A percentile compares a stretch with the other conserved stretches of the same genome.
Evolutionary conservation across 2,888 invertebrate genomes (phyloP).

Genomic region (Chalcosyrphus nemorum): DNA sequence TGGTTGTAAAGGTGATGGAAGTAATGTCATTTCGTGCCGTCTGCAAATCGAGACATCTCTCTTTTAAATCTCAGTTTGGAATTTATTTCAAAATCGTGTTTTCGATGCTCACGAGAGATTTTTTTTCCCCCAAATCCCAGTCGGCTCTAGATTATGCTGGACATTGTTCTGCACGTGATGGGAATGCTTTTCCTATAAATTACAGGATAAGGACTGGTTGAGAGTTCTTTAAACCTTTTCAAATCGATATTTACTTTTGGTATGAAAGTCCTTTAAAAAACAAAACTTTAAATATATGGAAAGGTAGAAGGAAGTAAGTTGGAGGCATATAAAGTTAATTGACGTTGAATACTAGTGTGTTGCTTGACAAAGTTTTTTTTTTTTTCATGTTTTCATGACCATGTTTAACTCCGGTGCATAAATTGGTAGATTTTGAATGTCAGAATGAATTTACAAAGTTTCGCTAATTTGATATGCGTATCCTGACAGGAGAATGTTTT

Average conservation of each 20-base stretch:
- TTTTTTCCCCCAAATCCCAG: neutral
- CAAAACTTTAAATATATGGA: neutral
- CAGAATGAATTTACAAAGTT: neutral
- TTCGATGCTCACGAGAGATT: neutral
- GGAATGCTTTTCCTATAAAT: slow-evolving; percentile 7
- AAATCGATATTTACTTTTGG: neutral
- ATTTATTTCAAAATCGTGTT: slow-evolving; percentile 24
- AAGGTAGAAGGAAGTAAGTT: neutral
- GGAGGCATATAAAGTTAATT: neutral
- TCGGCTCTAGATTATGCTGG: slow-evolving; percentile 18
- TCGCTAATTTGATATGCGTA: too few relatives aligned
- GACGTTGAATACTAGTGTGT: neutral
- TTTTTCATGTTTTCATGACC: neutral
- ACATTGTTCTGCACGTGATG: slow-evolving; percentile 25
- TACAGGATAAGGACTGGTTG: neutral
- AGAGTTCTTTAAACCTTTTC: neutral
- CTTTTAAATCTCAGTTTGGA: neutral
- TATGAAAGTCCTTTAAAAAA: neutral
- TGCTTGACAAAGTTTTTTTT: neutral
- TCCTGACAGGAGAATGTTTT: too few relatives aligned
- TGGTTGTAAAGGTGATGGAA: neutral
- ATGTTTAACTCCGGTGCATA: neutral
- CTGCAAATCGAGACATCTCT: slow-evolving; percentile 12
- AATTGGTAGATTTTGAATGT: neutral
- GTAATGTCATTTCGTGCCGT: slow-evolving; percentile 18